Evolutionary conservation across 92 coral and sea anemone species (phyloP).

Genomic region (Plumapathes pennacea): DNA sequence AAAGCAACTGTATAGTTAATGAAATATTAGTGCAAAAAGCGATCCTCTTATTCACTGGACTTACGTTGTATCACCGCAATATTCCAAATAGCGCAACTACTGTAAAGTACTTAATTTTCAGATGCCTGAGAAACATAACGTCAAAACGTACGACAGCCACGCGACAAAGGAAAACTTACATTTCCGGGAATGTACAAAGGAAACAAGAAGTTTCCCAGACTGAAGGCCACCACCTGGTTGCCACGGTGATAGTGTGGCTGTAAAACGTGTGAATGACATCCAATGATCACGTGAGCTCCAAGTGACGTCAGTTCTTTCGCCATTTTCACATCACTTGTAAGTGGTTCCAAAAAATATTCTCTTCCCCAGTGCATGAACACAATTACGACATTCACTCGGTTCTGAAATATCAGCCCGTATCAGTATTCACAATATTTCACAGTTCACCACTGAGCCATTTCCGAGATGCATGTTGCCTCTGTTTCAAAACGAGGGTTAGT

Average conservation of each 20-base stretch:
- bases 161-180: not conserved
- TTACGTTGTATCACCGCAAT: no score
- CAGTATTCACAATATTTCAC: no score
- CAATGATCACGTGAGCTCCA: slow-evolving; percentile 64
- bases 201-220: slow-evolving; percentile 78
- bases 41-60: no score
- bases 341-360: slow-evolving; percentile 6
- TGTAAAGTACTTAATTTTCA: no score
- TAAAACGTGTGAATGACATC: slow-evolving; percentile 68
- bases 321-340: slow-evolving; percentile 24
- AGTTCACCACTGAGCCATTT: no score
- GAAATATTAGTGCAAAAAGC: no score
- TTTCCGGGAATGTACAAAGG: slow-evolving; percentile 15
- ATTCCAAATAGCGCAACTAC: no score
- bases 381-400: slow-evolving; percentile 44
- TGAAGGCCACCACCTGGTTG: slow-evolving; percentile 55
- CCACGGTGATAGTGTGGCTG: slow-evolving; percentile 40
- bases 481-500: no score
- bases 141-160: no score
- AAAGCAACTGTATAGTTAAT: no score
- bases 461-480: no score
- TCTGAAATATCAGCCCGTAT: slow-evolving; percentile 7
- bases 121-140: no score
- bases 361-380: slow-evolving; percentile 70
- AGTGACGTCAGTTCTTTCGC: slow-evolving; percentile 37